Evolutionary conservation across 2,113 vertebrate genomes (phyloP), one percentile per base, ranked within the genome.

Genomic region (Upupa epops): DNA sequence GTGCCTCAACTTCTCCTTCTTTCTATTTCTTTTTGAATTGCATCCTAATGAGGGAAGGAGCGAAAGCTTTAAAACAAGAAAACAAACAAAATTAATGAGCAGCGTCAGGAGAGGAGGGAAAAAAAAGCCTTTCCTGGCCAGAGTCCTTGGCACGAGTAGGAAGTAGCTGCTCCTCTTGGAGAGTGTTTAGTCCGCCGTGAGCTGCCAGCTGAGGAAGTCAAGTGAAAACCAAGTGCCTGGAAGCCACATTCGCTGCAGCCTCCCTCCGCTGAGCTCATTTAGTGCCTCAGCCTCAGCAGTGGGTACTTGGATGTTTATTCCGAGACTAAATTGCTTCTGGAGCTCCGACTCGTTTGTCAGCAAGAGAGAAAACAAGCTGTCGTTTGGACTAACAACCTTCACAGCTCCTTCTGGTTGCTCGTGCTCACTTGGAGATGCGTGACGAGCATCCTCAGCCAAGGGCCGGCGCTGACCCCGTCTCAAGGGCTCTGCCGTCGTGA

Each of bases 81-180:
- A 92, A 10, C 14, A 91, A 92, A 73, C 68, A 77, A 65, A 92
- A 77, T 83, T 90, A 91, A 90, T 82, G 90, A 90, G 83, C 36
- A 42, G 56, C 5, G 0, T 86, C 71, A 65, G 26, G 89, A 31
- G 86, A 88, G 46, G 22, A 89, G n/a, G 86, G 88, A 42, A 25
- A 17, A 34, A 77, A 86, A 70, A 61, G 42, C 4, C 0, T 58
- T 91, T 93, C 78, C 75, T 95, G 88, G 81, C 71, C 21, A 0
- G 65, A 56, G 63, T 90, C 74, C 74, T 88, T 93, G 83, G 88
- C 89, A 77, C 0, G 2, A 40, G 63, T 37, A 78, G 80, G 84
- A 80, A 76, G 61, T 40, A 61, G 60, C 81, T 8, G 14, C 70
- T 86, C 42, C 73, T 88, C 65, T 68, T 93, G 83, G 73, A 90